These are phyloP conservation scores for Pluvianellus socialis DNA, from an alignment of 2,113 vertebrate species.

Conservation along the genomic window DNA sequence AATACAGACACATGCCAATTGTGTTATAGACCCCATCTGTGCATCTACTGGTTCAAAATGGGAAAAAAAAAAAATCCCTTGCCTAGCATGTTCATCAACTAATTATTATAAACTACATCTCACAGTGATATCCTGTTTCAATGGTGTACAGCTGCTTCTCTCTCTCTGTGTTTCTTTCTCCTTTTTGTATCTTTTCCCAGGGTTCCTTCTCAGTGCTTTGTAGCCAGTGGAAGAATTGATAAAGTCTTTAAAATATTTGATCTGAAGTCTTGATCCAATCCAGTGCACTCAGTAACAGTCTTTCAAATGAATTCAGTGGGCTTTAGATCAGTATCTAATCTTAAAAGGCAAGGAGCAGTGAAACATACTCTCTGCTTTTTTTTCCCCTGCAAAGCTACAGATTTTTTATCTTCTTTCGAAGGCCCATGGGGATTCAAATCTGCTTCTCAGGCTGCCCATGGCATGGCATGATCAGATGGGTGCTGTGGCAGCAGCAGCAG, in stretches of 20 bases:
- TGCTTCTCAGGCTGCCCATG: neutral
- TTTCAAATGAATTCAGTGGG: neutral
- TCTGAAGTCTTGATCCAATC: neutral
- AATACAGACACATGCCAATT: neutral
- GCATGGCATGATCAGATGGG: neutral
- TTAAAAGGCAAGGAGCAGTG: neutral
- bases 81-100: conserved; percentile 26
- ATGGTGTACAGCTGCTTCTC: conserved; percentile 17
- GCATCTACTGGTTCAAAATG: conserved; percentile 24
- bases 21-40: conserved; percentile 44
- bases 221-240: neutral
- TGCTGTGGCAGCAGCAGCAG: neutral
- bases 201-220: neutral
- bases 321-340: neutral
- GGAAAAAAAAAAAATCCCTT: conserved; percentile 26
- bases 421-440: neutral
- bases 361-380: neutral
- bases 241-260: neutral
- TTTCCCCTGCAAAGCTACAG: neutral
- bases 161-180: neutral
- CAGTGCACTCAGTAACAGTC: neutral
- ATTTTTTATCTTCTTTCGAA: neutral
- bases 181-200: neutral
- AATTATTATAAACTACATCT: conserved; percentile 37
- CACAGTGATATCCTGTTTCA: neutral